Conservation (phyloP, 2,113 vertebrate genomes). For the Alces alces region DNA sequence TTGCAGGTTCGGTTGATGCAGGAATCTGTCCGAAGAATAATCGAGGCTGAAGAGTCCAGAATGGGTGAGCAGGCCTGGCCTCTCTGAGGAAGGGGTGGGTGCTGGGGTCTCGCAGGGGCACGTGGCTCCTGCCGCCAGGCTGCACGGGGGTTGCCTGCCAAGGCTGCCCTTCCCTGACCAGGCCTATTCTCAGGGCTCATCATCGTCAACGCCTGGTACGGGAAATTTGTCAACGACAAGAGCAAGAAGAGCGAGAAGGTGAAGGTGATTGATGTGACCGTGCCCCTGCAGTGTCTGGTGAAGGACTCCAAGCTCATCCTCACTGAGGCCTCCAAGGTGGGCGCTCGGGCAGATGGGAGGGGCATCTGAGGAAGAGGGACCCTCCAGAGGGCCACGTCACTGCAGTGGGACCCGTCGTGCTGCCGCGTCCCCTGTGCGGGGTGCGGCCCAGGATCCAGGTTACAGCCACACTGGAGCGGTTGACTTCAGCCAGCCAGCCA, state of each 20-base stretch:
- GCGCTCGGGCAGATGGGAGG: rapidly evolving
- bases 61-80: conserved; percentile 86
- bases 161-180: not conserved
- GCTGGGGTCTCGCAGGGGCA: not conserved
- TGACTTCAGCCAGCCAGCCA: not conserved
- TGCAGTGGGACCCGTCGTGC: rapidly evolving
- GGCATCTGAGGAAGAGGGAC: not conserved
- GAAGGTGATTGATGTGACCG: conserved; percentile 96
- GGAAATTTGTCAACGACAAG: conserved; percentile 98
- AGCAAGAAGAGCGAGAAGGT: conserved; percentile 92
- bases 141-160: rapidly evolving
- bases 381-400: rapidly evolving
- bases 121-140: rapidly evolving
- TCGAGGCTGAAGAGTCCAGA: conserved; percentile 94
- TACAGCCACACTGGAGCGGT: rapidly evolving
- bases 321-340: conserved; percentile 95
- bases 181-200: conserved; percentile 86
- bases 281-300: conserved; percentile 97
- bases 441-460: rapidly evolving
- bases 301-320: conserved; percentile 99
- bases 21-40: conserved; percentile 96
- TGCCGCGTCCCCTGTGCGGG: rapidly evolving
- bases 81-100: not conserved
- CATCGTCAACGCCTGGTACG: conserved; percentile 97
- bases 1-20: conserved; percentile 96